phyloP scores from a whole-genome alignment of 2,113 vertebrate genomes.

The Capreolus pygargus region DNA sequence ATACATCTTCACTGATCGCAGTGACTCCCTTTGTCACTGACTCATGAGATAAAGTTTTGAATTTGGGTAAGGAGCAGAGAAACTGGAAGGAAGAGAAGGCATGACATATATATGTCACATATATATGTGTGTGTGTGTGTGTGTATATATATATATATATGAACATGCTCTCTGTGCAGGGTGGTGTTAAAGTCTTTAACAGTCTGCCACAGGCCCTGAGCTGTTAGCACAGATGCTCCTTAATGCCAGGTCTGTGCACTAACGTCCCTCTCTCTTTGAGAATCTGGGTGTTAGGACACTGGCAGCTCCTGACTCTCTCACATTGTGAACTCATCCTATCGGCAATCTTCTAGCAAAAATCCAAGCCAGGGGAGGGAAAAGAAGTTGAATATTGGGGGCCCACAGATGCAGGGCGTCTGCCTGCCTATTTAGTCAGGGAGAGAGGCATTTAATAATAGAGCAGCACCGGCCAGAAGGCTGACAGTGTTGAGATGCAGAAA shows the following conservation, averaged over 20 bases:
- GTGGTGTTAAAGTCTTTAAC: background rate
- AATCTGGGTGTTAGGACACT: background rate
- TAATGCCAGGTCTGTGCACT: background rate
- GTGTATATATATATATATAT: too few relatives aligned
- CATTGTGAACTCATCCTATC: background rate
- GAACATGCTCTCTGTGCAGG: too few relatives aligned
- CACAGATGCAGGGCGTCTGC: background rate
- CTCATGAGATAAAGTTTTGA: background rate
- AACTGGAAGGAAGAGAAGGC: background rate
- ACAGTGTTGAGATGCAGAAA: background rate
- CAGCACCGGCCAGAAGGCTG: background rate
- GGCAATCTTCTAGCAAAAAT: background rate
- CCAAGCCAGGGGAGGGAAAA: background rate
- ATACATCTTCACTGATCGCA: background rate
- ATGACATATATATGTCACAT: background rate
- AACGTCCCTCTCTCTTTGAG: background rate
- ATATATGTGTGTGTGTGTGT: too few relatives aligned
- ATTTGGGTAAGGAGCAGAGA: background rate
- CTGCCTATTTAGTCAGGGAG: background rate
- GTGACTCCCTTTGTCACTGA: constrained; percentile 24
- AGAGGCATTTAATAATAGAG: background rate
- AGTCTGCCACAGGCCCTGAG: background rate
- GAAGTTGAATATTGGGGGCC: background rate
- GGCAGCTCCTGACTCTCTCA: background rate
- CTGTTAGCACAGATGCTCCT: background rate